A percentile compares a stretch with the other conserved stretches of the same genome.
These are phyloP conservation scores for Magallana angulata DNA, from an alignment of 1,140 invertebrate genomes.

Conservation along the genomic window DNA sequence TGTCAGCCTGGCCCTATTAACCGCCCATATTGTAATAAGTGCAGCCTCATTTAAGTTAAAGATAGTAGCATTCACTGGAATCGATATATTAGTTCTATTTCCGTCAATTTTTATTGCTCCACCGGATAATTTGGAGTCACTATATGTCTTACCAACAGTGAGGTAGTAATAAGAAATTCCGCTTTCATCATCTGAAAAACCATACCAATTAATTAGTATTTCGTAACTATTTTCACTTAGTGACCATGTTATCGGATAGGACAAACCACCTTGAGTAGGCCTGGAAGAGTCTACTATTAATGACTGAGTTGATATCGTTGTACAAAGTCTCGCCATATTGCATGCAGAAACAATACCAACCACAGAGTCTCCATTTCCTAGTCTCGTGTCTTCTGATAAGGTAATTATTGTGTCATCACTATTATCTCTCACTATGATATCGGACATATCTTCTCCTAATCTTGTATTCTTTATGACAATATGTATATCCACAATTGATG, in stretches of 20 bases:
- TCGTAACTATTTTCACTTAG: background rate
- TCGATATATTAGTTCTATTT: background rate
- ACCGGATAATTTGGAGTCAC: background rate
- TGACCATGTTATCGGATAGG: background rate
- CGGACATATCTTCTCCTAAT: background rate
- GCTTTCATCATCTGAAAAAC: slow-evolving; percentile 10
- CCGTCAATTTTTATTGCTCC: background rate
- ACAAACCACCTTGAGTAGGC: background rate
- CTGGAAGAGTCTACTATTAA: background rate
- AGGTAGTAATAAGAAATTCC: background rate
- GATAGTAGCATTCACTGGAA: background rate
- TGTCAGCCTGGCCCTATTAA: background rate
- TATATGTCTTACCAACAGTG: slow-evolving; percentile 8
- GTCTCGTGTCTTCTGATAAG: background rate
- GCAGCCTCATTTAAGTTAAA: background rate
- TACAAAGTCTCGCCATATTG: background rate
- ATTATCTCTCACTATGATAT: background rate
- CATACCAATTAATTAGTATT: background rate
- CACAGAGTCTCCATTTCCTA: slow-evolving; percentile 1
- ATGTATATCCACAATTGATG: background rate
- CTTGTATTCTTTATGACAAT: background rate
- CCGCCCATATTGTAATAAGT: background rate
- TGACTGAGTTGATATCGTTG: background rate
- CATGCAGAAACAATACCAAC: slow-evolving; percentile 13
- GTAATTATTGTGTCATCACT: background rate